These are phyloP conservation scores for Cyprinodon variegatus DNA, from an alignment of 2,113 vertebrate species.

Conservation along the genomic window DNA sequence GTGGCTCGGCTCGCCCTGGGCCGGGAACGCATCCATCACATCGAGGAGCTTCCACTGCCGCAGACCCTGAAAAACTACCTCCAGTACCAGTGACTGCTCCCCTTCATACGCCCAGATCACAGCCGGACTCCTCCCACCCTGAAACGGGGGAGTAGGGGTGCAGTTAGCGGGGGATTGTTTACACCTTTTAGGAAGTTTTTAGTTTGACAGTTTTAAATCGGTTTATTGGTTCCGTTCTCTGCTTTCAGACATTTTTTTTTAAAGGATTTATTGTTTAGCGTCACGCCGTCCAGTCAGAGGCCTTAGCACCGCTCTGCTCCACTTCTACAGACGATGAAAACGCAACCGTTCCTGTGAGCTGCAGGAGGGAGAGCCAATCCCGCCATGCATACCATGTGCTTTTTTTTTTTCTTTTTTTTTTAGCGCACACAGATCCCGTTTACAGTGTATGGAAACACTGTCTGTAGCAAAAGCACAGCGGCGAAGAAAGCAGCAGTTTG, in stretches of 20 bases:
- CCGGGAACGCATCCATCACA: constrained; percentile 90
- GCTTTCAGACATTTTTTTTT: not conserved
- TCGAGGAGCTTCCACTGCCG: constrained; percentile 92
- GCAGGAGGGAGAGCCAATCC: not conserved
- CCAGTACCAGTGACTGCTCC: constrained; percentile 90
- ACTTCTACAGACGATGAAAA: constrained; percentile 11
- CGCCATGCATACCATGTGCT: constrained; percentile 11
- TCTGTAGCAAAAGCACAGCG: constrained; percentile 1
- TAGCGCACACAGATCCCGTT: constrained; percentile 22
- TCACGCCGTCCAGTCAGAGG: constrained; percentile 5
- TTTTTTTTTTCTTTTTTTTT: constrained; percentile 19
- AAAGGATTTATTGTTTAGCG: constrained; percentile 14
- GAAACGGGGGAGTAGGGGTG: constrained; percentile 15
- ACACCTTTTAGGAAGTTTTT: constrained; percentile 26
- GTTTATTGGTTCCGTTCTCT: not conserved
- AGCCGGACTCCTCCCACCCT: no score
- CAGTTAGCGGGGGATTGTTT: constrained; percentile 46
- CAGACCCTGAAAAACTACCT: constrained; percentile 97
- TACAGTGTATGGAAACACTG: constrained; percentile 20
- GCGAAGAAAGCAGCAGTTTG: constrained; percentile 7
- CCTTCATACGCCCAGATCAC: not conserved
- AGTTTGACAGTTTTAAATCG: constrained; percentile 28
- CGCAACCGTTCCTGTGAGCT: constrained; percentile 39
- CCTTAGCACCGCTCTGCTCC: constrained; percentile 10
- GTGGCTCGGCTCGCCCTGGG: constrained; percentile 92